phyloP scores from a whole-genome alignment of 1,140 invertebrate species.

The Bombus sylvicola region DNA sequence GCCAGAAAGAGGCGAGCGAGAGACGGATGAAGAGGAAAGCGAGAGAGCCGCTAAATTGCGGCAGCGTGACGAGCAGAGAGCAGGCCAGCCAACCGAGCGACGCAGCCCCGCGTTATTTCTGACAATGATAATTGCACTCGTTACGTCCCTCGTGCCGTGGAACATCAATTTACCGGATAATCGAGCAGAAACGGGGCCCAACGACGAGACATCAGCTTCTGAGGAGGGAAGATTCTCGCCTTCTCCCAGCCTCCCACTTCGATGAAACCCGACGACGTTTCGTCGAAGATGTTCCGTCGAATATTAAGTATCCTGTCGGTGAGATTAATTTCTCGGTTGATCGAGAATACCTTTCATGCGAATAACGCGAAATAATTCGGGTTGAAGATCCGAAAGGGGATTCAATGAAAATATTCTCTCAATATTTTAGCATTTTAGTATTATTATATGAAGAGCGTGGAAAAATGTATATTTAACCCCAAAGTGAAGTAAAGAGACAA shows the following conservation, averaged over 20 bases:
- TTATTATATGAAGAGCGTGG: too few species aligned
- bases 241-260: not conserved
- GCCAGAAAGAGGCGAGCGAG: not conserved
- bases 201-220: slow-evolving; percentile 32
- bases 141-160: slow-evolving; percentile 50
- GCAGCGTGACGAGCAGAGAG: slow-evolving; percentile 47
- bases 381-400: not conserved
- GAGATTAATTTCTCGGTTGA: slow-evolving; percentile 52
- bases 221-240: slow-evolving; percentile 13
- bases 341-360: slow-evolving; percentile 18
- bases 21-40: not conserved
- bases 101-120: slow-evolving; percentile 53
- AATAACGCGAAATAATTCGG: not conserved
- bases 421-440: too few species aligned
- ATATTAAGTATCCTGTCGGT: slow-evolving; percentile 36
- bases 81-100: not conserved
- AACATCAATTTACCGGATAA: slow-evolving; percentile 60
- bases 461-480: too few species aligned
- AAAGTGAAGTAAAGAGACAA: too few species aligned
- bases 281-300: slow-evolving; percentile 3
- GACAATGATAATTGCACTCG: slow-evolving; percentile 65
- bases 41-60: slow-evolving; percentile 46
- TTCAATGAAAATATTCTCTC: too few species aligned
- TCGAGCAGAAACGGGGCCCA: slow-evolving; percentile 47
- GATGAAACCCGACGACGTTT: too few species aligned